These are phyloP conservation scores for Drosophila simulans DNA, from an alignment of 1,140 invertebrate genomes.

Conservation along the genomic window DNA sequence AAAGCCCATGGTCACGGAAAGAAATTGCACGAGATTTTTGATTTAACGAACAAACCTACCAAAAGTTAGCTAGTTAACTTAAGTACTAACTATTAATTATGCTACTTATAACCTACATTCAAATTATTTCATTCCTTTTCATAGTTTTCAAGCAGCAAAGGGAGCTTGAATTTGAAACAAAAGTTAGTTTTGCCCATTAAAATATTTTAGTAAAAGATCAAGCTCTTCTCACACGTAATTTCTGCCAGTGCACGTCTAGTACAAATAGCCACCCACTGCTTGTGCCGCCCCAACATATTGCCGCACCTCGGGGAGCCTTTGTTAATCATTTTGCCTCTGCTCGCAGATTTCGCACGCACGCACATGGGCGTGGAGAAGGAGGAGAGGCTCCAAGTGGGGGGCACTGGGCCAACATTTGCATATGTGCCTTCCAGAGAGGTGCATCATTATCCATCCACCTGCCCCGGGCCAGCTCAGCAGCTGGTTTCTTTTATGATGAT, in stretches of 20 bases:
- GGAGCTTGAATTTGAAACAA: too few species aligned
- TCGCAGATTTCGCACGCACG: slow-evolving; percentile 75
- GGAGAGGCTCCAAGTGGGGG: not conserved
- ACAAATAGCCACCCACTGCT: slow-evolving; percentile 11
- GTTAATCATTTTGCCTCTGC: slow-evolving; percentile 70
- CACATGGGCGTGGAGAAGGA: slow-evolving; percentile 43
- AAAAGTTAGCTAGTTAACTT: too few species aligned
- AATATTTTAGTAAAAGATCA: too few species aligned
- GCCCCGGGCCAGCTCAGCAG: slow-evolving; percentile 40
- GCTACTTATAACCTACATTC: too few species aligned
- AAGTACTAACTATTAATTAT: too few species aligned
- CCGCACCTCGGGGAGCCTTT: slow-evolving; percentile 66
- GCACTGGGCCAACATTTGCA: slow-evolving; percentile 50
- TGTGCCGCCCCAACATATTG: slow-evolving; percentile 12
- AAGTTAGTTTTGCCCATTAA: too few species aligned
- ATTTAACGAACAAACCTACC: too few species aligned
- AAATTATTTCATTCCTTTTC: too few species aligned
- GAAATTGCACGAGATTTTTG: too few species aligned
- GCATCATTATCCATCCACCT: slow-evolving; percentile 18
- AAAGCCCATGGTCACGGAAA: not conserved
- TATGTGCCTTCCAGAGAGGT: slow-evolving; percentile 26
- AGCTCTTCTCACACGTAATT: not conserved
- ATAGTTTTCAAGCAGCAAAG: too few species aligned
- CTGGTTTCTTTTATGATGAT: slow-evolving; percentile 55
- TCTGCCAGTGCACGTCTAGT: slow-evolving; percentile 14